Evolutionary conservation across 2,888 invertebrate species (phyloP).

Genomic region (Polyommatus iphigenia): DNA sequence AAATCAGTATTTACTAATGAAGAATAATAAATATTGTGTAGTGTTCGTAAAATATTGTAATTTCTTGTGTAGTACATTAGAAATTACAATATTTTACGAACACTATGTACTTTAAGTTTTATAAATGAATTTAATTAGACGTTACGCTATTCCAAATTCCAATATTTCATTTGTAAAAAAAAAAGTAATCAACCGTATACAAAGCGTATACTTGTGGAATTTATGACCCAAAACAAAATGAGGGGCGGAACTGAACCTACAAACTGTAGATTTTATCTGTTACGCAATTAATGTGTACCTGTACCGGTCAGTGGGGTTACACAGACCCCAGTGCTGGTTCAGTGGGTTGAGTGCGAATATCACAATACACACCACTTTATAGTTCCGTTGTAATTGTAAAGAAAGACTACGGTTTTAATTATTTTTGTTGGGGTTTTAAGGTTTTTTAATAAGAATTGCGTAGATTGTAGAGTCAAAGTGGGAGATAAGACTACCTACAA

Average conservation of each 20-base stretch:
- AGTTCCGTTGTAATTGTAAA: background rate
- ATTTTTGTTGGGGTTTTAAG: background rate
- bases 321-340: background rate
- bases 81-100: no score
- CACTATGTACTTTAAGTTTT: no score
- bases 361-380: background rate
- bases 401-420: background rate
- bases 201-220: background rate
- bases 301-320: background rate
- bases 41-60: no score
- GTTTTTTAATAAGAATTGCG: background rate
- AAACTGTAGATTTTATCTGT: background rate
- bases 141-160: no score
- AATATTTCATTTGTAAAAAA: background rate
- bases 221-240: background rate
- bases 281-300: constrained; percentile 2
- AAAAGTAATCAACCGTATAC: background rate
- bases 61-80: no score
- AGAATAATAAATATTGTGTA: no score
- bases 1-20: no score
- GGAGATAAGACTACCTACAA: no score
- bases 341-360: constrained; percentile 13
- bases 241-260: background rate
- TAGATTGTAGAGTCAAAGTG: background rate
- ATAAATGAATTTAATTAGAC: no score